These are phyloP conservation scores for Valencia hispanica DNA, from an alignment of 2,797 vertebrate species.

Conservation along the genomic window DNA sequence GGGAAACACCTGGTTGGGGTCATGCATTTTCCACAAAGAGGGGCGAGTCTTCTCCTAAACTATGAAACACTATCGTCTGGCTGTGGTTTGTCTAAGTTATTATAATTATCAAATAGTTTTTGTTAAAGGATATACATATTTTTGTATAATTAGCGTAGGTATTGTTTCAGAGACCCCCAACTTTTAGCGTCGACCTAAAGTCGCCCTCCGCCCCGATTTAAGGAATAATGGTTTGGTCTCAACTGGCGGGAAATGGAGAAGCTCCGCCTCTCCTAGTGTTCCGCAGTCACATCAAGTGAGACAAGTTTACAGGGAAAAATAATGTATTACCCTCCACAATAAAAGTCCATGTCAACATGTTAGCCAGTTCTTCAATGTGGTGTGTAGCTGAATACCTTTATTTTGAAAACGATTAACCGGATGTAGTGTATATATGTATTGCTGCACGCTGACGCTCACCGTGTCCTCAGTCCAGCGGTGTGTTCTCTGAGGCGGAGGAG, in stretches of 20 bases:
- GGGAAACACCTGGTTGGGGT: constrained; percentile 61
- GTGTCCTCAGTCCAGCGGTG: neutral
- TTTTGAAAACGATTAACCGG: constrained; percentile 14
- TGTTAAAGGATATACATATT: neutral
- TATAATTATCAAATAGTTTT: neutral
- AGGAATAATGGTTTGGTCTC: constrained; percentile 54
- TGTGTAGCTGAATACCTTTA: fast-evolving
- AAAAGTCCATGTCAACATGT: fast-evolving
- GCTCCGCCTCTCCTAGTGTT: constrained; percentile 6
- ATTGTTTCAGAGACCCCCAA: neutral
- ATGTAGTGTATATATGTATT: fast-evolving
- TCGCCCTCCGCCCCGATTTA: neutral
- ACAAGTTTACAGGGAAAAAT: neutral
- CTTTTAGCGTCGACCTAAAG: fast-evolving
- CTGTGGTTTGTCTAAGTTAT: neutral
- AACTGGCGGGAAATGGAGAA: constrained; percentile 76
- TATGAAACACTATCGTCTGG: neutral
- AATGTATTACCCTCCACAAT: constrained; percentile 17
- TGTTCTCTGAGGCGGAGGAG: too few species aligned
- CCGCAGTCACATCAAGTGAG: fast-evolving
- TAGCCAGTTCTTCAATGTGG: fast-evolving
- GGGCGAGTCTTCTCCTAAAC: neutral
- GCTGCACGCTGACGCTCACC: fast-evolving
- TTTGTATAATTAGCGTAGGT: fast-evolving
- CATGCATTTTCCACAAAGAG: constrained; percentile 21